phyloP scores from a whole-genome alignment of 2,797 vertebrate genomes.

The Perodicticus potto region DNA sequence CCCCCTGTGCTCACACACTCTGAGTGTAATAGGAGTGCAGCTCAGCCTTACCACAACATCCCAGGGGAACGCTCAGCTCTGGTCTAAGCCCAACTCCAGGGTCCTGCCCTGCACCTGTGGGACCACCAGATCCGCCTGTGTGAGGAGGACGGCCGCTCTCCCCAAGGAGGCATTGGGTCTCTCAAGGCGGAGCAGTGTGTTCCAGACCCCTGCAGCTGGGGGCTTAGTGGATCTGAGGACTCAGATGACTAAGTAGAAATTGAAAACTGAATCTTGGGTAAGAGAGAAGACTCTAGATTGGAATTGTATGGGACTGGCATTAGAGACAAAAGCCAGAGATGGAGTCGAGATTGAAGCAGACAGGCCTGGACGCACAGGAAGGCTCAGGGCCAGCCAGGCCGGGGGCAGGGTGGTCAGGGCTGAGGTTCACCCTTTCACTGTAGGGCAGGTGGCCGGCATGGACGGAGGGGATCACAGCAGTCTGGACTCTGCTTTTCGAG shows the following conservation, averaged over 20 bases:
- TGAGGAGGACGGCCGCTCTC: too few relatives aligned
- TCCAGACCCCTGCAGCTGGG: neutral
- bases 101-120: neutral
- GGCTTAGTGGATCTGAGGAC: neutral
- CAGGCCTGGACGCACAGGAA: neutral
- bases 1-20: neutral
- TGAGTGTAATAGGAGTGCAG: too few relatives aligned
- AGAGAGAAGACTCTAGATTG: neutral
- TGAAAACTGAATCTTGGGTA: neutral
- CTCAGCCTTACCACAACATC: too few relatives aligned
- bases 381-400: neutral
- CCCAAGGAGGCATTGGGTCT: neutral
- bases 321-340: conserved; percentile 34
- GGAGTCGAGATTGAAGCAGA: neutral
- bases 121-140: rapidly evolving
- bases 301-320: neutral
- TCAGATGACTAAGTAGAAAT: neutral
- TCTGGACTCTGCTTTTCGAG: rapidly evolving
- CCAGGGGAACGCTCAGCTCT: neutral
- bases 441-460: rapidly evolving
- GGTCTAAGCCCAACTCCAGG: neutral
- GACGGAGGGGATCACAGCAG: neutral
- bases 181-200: neutral
- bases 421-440: neutral
- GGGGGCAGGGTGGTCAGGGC: too few relatives aligned